A percentile compares a stretch with the other conserved stretches of the same genome.
These are phyloP conservation scores for Luperina testacea DNA, from an alignment of 2,888 invertebrate species.

Conservation along the genomic window DNA sequence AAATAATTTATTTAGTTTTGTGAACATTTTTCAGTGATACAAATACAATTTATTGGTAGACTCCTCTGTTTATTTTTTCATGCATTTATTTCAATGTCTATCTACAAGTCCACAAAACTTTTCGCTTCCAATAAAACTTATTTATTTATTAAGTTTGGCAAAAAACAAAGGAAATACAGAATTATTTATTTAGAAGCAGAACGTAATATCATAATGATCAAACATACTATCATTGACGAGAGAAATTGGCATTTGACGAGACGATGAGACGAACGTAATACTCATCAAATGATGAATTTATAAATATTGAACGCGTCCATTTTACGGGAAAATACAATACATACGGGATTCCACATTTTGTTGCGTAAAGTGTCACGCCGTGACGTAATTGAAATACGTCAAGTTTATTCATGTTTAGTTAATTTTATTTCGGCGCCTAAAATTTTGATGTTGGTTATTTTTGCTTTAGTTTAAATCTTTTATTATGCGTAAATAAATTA, in stretches of 20 bases:
- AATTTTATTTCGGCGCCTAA: constrained; percentile 63
- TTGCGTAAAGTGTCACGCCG: constrained; percentile 5
- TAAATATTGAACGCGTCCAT: constrained; percentile 2
- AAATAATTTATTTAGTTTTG: background rate
- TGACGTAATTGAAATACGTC: constrained; percentile 34
- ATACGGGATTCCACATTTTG: background rate
- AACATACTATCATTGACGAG: background rate
- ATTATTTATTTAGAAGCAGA: background rate
- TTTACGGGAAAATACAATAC: constrained; percentile 35
- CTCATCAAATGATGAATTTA: background rate
- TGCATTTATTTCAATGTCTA: background rate
- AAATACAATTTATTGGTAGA: background rate
- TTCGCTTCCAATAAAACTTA: background rate
- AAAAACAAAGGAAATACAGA: background rate
- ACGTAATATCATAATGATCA: background rate
- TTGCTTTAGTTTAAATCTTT: background rate
- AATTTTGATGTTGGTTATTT: constrained; percentile 21
- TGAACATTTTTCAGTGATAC: background rate
- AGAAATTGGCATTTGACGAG: background rate
- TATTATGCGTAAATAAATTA: constrained; percentile 42
- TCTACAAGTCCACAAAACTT: background rate
- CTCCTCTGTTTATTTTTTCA: background rate
- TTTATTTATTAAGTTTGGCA: background rate
- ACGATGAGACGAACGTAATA: no score
- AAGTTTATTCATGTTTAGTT: constrained; percentile 44